Conservation (phyloP, 2,888 invertebrate genomes). For the Melinopterus prodromus region DNA sequence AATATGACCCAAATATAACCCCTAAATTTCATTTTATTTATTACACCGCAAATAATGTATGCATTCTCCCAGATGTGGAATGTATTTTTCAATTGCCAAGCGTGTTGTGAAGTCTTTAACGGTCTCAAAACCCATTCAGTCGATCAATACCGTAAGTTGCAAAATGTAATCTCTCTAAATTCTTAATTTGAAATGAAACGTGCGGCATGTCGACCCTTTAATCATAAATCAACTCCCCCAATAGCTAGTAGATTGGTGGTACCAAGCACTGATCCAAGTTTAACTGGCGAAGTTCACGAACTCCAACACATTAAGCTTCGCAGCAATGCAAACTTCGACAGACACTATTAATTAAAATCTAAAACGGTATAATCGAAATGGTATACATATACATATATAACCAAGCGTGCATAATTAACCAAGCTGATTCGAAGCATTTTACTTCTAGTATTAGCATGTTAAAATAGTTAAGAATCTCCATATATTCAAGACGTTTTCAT, state of each 20-base stretch:
- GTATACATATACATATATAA: neutral
- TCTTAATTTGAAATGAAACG: neutral
- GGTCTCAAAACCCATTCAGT: conserved; percentile 7
- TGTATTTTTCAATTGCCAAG: neutral
- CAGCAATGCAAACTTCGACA: neutral
- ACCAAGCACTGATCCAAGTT: neutral
- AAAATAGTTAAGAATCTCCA: no score
- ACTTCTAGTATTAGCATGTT: no score
- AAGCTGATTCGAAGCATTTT: no score
- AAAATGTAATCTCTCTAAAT: neutral
- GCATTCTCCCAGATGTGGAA: neutral
- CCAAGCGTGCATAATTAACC: no score
- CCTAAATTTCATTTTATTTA: no score
- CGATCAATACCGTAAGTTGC: neutral
- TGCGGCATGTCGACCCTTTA: neutral
- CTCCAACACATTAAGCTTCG: neutral
- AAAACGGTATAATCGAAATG: neutral
- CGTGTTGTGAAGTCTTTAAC: neutral
- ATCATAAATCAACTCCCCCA: neutral
- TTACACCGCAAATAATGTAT: neutral
- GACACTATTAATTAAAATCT: neutral
- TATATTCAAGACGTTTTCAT: no score
- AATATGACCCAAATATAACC: no score
- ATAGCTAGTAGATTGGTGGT: neutral
- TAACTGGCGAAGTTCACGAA: neutral